Evolutionary conservation across 2,888 invertebrate species (phyloP), one percentile per base, ranked within the genome.

Genomic region (Polyommatus icarus): DNA sequence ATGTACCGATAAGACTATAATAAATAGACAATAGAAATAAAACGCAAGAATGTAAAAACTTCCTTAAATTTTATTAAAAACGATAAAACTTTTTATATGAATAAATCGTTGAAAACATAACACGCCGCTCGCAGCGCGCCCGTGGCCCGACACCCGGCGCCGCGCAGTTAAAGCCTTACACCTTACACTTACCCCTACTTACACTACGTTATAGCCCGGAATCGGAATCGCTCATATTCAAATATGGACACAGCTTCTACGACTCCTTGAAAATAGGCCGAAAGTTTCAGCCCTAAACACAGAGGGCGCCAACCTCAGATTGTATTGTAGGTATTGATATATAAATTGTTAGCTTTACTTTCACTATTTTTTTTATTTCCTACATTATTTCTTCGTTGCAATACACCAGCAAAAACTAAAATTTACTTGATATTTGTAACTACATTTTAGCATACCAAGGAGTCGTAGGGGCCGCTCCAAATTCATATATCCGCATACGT

Each of bases 21-120:
- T 8, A 1, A 4, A 61, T 32, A 29, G 3, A 29, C 12, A 18
- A 12, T 76, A 5, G n/a, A 76, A 76, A 80, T 80, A 80, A 82
- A 82, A 82, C 80, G 79, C 78, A 78, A 57, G 59, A 0, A 20
- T 78, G 78, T 83, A 83, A 82, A 81, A 82, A 83, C 79, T 85
- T 86, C 86, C 82, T 82, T 85, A 86, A 83, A 84, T 90, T 92
- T 92, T 92, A 93, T 90, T 92, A 89, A 83, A 91, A 92, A 92
- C 88, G 86, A 90, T 91, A 92, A 91, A 92, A 89, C 88, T 90
- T 88, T 88, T 82, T 86, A 87, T 87, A 87, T 83, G 87, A 85
- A 84, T 87, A 85, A 84, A 84, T 85, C 83, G 85, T 87, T 86
- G 82, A 88, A 90, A 90, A 91, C 91, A 85, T 91, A 92, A 92